A percentile compares a stretch with the other conserved stretches of the same genome.
Evolutionary conservation across 1,140 invertebrate genomes (phyloP).

Genomic region (Drosophila trapezifrons): DNA sequence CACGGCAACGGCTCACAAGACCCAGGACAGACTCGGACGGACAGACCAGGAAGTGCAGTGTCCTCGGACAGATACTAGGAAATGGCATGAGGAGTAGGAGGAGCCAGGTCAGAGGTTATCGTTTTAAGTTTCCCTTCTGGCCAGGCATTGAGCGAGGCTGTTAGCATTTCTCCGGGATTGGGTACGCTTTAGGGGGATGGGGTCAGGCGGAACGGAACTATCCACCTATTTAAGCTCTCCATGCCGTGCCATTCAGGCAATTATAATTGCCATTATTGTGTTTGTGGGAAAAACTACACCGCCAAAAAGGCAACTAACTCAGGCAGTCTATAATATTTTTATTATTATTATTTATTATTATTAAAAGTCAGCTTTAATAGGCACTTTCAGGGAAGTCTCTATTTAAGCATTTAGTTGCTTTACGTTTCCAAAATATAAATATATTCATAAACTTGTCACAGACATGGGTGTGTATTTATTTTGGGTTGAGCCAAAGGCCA

Average conservation of each 20-base stretch:
- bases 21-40: slow-evolving; percentile 11
- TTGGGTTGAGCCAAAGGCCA: no score
- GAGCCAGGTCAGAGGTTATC: slow-evolving; percentile 64
- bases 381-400: no score
- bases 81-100: neutral
- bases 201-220: slow-evolving; percentile 36
- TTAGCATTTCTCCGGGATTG: slow-evolving; percentile 43
- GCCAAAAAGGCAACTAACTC: neutral
- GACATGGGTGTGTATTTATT: no score
- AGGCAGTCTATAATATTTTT: no score
- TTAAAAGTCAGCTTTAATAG: no score
- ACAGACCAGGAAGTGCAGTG: slow-evolving; percentile 55
- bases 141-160: slow-evolving; percentile 29
- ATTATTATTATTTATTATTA: no score
- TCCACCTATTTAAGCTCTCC: slow-evolving; percentile 56
- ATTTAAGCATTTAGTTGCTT: no score
- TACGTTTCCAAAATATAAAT: no score
- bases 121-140: slow-evolving; percentile 26
- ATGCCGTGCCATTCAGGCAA: slow-evolving; percentile 59
- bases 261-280: slow-evolving; percentile 62
- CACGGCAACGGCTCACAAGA: slow-evolving; percentile 17
- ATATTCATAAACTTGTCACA: no score
- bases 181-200: neutral
- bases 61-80: neutral
- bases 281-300: slow-evolving; percentile 33